Evolutionary conservation across 1,140 invertebrate species (phyloP), one percentile per base, ranked within the genome.

Genomic region (Caerostris extrusa): DNA sequence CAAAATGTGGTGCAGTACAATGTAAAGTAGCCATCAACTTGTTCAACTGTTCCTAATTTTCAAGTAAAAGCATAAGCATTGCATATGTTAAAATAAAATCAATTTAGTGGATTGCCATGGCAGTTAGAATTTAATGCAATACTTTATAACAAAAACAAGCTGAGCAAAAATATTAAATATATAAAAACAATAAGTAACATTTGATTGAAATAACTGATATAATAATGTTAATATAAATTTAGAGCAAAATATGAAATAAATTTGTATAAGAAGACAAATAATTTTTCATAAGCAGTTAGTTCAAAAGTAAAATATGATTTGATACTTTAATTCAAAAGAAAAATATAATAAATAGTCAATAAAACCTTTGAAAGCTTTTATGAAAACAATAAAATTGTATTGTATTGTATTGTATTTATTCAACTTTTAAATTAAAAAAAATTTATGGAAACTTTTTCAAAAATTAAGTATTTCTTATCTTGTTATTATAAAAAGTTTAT

Each of bases 1-100:
- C 97, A 95, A 97, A 97, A 95, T 97, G 97, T 61, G 97, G 97
- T 95, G 97, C 96, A 82, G 97, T 97, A 94, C 95, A 96, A 95
- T 96, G 96, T 95, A 97, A 95, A 94, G 96, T 96, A 91, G 96
- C 96, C 97, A 97, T 97, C 95, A 97, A 95, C 95, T 96, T 96
- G 95, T 96, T 96, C 94, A 96, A 95, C 95, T 96, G 96, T 95
- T 97, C 94, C 94, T 94, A 71, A 17, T 91, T 55, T 87, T 94
- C 61, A 77, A 88, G 71, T 77, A 94, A 88, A 85, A 92, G 93
- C 92, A 93, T 86, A 88, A 53, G 88, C 88, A 94, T 14, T 85
- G 93, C 93, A 94, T 12, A 90, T 58, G 88, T 90, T 85, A 94
- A 87, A 83, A 91, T 81, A 92, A 17, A 88, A 55, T 88, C 50